These are phyloP conservation scores for Xylota segnis DNA, from an alignment of 2,888 invertebrate species.

Conservation along the genomic window DNA sequence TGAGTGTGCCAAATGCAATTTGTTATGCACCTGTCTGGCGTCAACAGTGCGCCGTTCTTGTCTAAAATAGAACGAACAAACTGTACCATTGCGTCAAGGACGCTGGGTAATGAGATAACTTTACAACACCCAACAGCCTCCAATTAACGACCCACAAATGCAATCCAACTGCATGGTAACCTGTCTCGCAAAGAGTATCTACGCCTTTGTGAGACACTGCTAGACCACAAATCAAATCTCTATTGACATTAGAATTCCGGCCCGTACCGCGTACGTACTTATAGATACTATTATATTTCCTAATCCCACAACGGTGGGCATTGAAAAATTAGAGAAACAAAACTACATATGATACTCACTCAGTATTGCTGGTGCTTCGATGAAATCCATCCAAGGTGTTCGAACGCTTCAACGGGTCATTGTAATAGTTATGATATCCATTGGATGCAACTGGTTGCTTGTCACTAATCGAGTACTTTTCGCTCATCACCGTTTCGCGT, in stretches of 20 bases:
- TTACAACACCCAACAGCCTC: slow-evolving; percentile 18
- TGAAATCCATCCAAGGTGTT: slow-evolving; percentile 80
- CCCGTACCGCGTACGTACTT: slow-evolving; percentile 26
- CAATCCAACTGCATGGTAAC: not conserved
- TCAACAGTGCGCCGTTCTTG: slow-evolving; percentile 26
- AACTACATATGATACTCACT: slow-evolving; percentile 77
- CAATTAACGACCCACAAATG: slow-evolving; percentile 45
- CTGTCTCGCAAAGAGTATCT: slow-evolving; percentile 4
- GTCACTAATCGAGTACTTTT: slow-evolving; percentile 74
- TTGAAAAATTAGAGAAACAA: slow-evolving; percentile 10
- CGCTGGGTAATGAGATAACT: slow-evolving; percentile 68
- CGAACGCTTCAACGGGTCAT: slow-evolving; percentile 79
- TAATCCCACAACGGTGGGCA: slow-evolving; percentile 38
- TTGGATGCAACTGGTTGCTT: slow-evolving; percentile 69
- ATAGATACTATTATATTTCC: slow-evolving; percentile 32
- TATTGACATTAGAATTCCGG: slow-evolving; percentile 66
- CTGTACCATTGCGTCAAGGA: slow-evolving; percentile 59
- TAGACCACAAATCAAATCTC: slow-evolving; percentile 69
- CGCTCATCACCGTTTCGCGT: slow-evolving; percentile 82
- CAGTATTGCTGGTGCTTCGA: slow-evolving; percentile 78
- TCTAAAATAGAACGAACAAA: slow-evolving; percentile 50
- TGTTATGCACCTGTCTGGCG: slow-evolving; percentile 35
- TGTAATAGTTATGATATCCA: slow-evolving; percentile 78
- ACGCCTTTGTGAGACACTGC: slow-evolving; percentile 51
- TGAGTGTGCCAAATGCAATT: slow-evolving; percentile 35